Conservation (phyloP, 2,113 vertebrate genomes). For the zebrafish (Danio rerio) region GRCz12tu NC_133195.1:24483001-24483500, state of each 20-base stretch:
- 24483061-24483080: slow-evolving; percentile 12
- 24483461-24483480: slow-evolving; percentile 57
- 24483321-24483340: slow-evolving; percentile 6
- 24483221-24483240: not conserved
- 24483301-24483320: slow-evolving; percentile 13
- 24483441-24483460: slow-evolving; percentile 56
- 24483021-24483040: not conserved
- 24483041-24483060: not conserved
- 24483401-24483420: not conserved
- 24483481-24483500: slow-evolving; percentile 38
- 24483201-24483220: not conserved
- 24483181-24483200: not conserved
- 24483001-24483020: slow-evolving; percentile 29
- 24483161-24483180: slow-evolving; percentile 29
- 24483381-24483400: not conserved
- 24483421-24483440: slow-evolving; percentile 30
- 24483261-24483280: slow-evolving; percentile 1
- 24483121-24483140: slow-evolving; percentile 30
- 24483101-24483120: slow-evolving; percentile 22
- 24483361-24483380: not conserved
- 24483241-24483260: slow-evolving; percentile 44
- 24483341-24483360: not conserved
- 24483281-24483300: slow-evolving; percentile 34
- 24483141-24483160: slow-evolving; percentile 13
- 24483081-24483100: slow-evolving; percentile 30